A percentile compares a stretch with the other conserved stretches of the same genome.
These are phyloP conservation scores for Brachionus koreanus DNA, from an alignment of 1,140 invertebrate species.

Conservation along the genomic window DNA sequence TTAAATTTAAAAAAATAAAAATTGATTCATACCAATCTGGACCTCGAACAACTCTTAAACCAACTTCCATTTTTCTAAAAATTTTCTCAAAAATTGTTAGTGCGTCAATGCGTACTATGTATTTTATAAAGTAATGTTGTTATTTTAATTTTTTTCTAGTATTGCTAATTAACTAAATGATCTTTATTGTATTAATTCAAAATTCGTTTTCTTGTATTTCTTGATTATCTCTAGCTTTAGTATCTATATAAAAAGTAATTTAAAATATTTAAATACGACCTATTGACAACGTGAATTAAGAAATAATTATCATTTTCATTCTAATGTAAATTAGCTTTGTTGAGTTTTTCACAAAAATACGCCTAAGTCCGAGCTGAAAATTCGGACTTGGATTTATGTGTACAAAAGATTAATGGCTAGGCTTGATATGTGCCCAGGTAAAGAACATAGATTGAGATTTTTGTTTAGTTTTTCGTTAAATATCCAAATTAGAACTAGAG, in stretches of 20 bases:
- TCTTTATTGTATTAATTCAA: constrained; percentile 31
- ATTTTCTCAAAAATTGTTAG: background rate
- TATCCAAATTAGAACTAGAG: constrained; percentile 15
- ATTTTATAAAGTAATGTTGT: background rate
- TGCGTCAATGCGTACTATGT: background rate
- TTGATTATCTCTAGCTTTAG: background rate
- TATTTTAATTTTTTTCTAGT: background rate
- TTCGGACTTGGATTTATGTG: background rate
- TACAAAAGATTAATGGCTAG: constrained; percentile 22
- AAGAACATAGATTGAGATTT: background rate
- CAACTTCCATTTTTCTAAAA: constrained; percentile 61
- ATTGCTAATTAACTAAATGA: constrained; percentile 34
- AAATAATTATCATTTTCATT: background rate
- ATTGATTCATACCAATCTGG: constrained; percentile 63
- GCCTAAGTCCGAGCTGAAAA: constrained; percentile 2
- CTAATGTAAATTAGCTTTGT: constrained; percentile 33
- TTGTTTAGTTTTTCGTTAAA: background rate
- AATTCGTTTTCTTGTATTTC: background rate
- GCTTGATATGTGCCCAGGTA: background rate
- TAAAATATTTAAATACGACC: background rate
- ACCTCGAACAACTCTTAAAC: constrained; percentile 67
- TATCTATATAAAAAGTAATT: background rate
- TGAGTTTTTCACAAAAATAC: background rate
- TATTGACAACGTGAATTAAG: constrained; percentile 16
- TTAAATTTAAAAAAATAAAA: background rate